Evolutionary conservation across 2,797 vertebrate species (phyloP).

Genomic region (Trachops cirrhosus): DNA sequence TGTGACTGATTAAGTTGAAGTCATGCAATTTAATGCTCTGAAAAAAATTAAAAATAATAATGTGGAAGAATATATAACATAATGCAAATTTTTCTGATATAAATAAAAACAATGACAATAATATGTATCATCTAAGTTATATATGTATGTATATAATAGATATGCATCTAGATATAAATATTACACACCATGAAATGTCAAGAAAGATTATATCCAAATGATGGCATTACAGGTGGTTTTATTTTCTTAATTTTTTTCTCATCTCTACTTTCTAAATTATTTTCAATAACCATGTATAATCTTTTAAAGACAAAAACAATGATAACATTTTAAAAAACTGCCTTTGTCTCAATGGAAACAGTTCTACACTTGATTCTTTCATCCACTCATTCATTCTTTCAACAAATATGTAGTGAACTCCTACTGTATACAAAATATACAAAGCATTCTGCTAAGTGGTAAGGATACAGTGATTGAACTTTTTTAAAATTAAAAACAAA

Average conservation of each 20-base stretch:
- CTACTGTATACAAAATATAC: background rate
- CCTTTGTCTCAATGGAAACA: background rate
- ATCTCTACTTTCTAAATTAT: background rate
- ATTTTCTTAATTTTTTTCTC: background rate
- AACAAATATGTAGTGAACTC: background rate
- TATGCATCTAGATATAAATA: background rate
- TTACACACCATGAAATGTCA: background rate
- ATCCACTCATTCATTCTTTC: background rate
- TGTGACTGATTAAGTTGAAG: constrained; percentile 1
- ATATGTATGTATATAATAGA: background rate
- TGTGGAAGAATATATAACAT: background rate
- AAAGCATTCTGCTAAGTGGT: background rate
- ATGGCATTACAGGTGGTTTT: background rate
- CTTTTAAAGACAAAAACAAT: background rate
- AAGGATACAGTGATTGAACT: background rate
- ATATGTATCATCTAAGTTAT: background rate
- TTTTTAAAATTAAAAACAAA: background rate
- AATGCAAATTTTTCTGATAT: background rate
- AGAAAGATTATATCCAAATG: background rate
- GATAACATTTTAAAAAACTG: background rate
- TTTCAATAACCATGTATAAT: background rate
- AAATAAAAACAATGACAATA: background rate
- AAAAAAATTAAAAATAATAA: background rate
- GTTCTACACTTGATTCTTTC: background rate
- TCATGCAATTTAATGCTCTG: background rate